These are phyloP conservation scores for Battus philenor DNA, from an alignment of 1,140 invertebrate genomes.

Conservation along the genomic window DNA sequence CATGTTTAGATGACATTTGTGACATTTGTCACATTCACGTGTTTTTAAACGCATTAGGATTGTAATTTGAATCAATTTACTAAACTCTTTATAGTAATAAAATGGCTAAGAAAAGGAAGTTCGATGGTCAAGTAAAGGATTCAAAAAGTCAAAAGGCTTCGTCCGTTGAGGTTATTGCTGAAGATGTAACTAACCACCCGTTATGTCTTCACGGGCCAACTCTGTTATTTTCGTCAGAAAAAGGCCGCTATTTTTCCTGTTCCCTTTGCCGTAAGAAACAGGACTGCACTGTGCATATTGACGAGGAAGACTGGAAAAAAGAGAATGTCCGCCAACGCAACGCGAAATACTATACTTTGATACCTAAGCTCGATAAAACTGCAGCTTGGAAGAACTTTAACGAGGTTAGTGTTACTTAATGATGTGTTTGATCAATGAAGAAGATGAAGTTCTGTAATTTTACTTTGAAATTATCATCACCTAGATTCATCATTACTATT, in stretches of 20 bases:
- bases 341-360: constrained; percentile 70
- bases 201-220: constrained; percentile 81
- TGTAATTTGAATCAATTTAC: constrained; percentile 6
- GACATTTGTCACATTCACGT: constrained; percentile 25
- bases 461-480: too few species aligned
- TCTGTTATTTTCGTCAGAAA: constrained; percentile 79
- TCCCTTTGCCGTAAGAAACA: constrained; percentile 89
- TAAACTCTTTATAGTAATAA: neutral
- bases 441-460: too few species aligned
- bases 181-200: constrained; percentile 71
- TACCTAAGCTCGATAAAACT: constrained; percentile 63
- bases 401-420: constrained; percentile 58
- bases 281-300: constrained; percentile 82
- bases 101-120: constrained; percentile 39
- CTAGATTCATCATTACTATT: too few species aligned
- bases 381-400: constrained; percentile 76
- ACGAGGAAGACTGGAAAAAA: constrained; percentile 73
- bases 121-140: constrained; percentile 24
- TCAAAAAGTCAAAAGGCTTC: constrained; percentile 22
- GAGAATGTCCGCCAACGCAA: constrained; percentile 67
- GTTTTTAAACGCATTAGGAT: too few species aligned
- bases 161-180: constrained; percentile 59
- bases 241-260: constrained; percentile 84
- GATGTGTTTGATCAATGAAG: too few species aligned
- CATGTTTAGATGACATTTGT: too few species aligned